Evolutionary conservation across 1,140 invertebrate genomes (phyloP), one percentile per base, ranked within the genome.

Genomic region (Latrodectus geometricus): DNA sequence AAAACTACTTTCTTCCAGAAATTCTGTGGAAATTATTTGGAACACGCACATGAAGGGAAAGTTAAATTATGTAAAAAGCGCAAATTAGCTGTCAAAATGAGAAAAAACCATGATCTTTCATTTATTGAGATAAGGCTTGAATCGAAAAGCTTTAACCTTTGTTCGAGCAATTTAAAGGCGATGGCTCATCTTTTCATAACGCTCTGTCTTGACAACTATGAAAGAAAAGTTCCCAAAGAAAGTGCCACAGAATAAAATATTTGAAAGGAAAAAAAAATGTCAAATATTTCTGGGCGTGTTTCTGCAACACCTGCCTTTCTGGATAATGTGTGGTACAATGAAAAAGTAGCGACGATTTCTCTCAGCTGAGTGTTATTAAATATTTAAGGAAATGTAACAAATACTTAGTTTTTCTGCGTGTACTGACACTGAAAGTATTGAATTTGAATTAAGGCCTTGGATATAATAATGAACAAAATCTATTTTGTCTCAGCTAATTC

Each of bases 41-140:
- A 61, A 17, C 54, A 61, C 54, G 54, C 54, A 61, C 17, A 61
- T 61, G 14, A 17, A 48, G 61, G 20, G 20, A 54, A 15, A 54
- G 15, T 73, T 73, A 73, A 82, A 82, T 82, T 82, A 82, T 82
- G 80, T 48, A 82, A 82, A 82, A 80, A 72, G 50, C 52, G 23
- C 21, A 82, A 82, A 73, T 74, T 72, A 82, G 52, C 80, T 82
- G 69, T 82, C 70, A 82, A 82, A 82, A 82, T 72, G 21, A 56
- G 17, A 61, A 82, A 82, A 82, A 82, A 54, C 48, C 61, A 54
- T 61, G 11, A 80, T 70, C 52, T 80, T 80, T 80, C 48, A 70
- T 80, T 70, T 50, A 69, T 70, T 61, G 74, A 50, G 61, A 35
- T 68, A 68, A 80, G 66, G 23, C n/a, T 61, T 21, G 50, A 80